A percentile compares a stretch with the other conserved stretches of the same genome.
phyloP scores from a whole-genome alignment of 2,797 vertebrate genomes.

The Mus spretus region DNA sequence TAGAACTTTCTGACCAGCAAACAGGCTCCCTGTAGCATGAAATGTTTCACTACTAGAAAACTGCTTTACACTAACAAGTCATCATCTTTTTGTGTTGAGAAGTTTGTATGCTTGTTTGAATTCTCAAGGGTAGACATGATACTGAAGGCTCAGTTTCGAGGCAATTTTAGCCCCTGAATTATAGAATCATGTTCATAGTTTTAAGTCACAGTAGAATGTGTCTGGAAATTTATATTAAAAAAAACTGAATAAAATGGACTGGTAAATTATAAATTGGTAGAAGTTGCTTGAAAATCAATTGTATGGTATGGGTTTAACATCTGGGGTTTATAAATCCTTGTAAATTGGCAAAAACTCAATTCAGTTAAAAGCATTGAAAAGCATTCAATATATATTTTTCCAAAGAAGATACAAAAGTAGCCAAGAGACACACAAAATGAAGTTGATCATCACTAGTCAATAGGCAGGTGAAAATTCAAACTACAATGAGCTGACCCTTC shows the following conservation, averaged over 20 bases:
- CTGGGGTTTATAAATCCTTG: neutral
- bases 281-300: conserved; percentile 9
- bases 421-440: neutral
- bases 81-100: neutral
- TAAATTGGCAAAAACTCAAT: neutral
- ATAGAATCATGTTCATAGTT: neutral
- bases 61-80: neutral
- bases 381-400: neutral
- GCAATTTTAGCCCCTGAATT: neutral
- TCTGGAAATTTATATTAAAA: neutral
- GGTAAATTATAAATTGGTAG: neutral
- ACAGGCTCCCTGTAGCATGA: neutral
- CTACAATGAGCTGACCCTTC: neutral
- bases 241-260: neutral
- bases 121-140: neutral
- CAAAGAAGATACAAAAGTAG: neutral
- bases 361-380: neutral
- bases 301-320: neutral
- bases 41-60: neutral
- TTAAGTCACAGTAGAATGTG: neutral
- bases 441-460: neutral
- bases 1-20: neutral
- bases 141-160: neutral
- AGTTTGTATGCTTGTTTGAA: neutral
- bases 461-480: conserved; percentile 32